Percentiles rank a stretch among this genome's conserved stretches.
Evolutionary conservation across 2,113 vertebrate species (phyloP).

Genomic region (Alligator sinensis): DNA sequence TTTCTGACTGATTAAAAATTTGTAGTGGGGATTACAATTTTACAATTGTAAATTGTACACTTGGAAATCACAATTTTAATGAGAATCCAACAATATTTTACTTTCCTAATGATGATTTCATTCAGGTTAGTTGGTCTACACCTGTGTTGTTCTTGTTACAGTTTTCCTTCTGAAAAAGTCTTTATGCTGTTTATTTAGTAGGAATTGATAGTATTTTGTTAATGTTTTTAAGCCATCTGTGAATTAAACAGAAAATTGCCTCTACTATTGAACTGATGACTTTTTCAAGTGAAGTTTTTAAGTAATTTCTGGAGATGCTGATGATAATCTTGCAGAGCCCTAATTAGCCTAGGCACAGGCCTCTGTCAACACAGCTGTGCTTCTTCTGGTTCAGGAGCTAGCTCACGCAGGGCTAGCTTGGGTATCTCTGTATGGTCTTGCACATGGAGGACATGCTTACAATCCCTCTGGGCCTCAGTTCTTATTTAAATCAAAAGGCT

Average conservation of each 20-base stretch:
- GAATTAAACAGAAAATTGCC: not conserved
- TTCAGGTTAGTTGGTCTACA: not conserved
- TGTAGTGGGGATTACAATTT: too few species aligned
- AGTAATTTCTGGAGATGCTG: slow-evolving; percentile 24
- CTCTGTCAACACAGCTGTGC: too few species aligned
- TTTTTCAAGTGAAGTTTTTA: not conserved
- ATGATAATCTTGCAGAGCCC: not conserved
- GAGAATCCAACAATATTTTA: not conserved
- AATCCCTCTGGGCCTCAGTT: too few species aligned
- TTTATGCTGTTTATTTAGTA: not conserved
- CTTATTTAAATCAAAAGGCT: too few species aligned
- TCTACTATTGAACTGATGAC: not conserved
- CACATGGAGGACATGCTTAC: too few species aligned
- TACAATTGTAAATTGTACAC: too few species aligned
- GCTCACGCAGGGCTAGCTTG: too few species aligned
- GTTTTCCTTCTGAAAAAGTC: not conserved
- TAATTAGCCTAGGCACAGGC: too few species aligned
- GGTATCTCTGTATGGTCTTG: too few species aligned
- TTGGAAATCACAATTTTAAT: not conserved
- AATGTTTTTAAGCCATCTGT: not conserved
- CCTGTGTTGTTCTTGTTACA: not conserved
- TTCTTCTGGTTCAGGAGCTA: too few species aligned
- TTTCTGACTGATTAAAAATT: not conserved
- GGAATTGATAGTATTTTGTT: not conserved
- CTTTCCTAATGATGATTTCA: not conserved